Base-by-base conservation (phyloP, 2,797 vertebrate genomes). In the Chelon labrosus region DNA sequence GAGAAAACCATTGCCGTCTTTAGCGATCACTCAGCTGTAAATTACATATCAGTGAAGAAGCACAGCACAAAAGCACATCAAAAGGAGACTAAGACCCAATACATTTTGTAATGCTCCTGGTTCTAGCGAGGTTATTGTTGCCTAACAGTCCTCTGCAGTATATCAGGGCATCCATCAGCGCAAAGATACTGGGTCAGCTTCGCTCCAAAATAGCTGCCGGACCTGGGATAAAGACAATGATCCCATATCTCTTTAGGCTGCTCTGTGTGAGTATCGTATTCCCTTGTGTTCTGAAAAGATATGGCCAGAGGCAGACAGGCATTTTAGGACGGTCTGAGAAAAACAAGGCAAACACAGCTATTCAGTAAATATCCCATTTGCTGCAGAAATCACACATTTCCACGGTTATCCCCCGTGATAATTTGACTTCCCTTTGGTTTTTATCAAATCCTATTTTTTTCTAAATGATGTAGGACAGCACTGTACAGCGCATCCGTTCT, bases 191-290 rank as follows among this genome's bases (percentile, higher is more conserved):
- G 54, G 70, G 50, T 82, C 75, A 75, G 38, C 51, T 70, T 62
- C 20, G n/a, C 58, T 59, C 52, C 39, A 22, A 84, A 80, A 84
- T 72, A 83, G 79, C 58, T 65, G 74, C 79, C 55, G 62, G 50
- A 82, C 74, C 47, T 1, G 4, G 63, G 83, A 85, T 80, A 68
- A 79, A 82, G 75, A 85, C 82, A 85, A 76, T 73, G 72, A 87
- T 86, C 70, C 60, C 42, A 65, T 70, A 77, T 79, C 56, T 79
- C 50, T 86, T 81, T 57, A 77, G 58, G 63, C 42, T 70, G 67
- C 54, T 70, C 56, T 52, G 70, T 80, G 77, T 57, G 66, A 77
- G 70, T 39, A 51, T 71, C 42, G 31, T 61, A 25, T 70, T 65
- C 69, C 64, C 77, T 74, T 75, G 56, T 84, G 72, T 82, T 86